Base-by-base conservation (phyloP, 2,888 invertebrate species). In the Acleris emargana region DNA sequence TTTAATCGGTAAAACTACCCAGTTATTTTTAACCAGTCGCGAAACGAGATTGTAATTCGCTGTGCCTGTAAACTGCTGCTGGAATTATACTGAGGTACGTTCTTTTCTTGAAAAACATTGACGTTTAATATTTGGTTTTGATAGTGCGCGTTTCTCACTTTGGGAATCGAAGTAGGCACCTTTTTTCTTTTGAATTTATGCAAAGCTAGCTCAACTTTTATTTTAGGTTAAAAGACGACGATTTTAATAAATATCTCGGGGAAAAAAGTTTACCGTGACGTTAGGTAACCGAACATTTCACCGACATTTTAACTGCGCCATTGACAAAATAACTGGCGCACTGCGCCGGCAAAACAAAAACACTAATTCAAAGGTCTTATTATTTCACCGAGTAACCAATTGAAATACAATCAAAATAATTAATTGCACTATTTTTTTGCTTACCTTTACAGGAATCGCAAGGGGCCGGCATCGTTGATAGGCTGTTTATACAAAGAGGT, bases 371-470 rank as follows among this genome's bases (percentile, higher is more conserved):
- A 38, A 38, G 7, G 16, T 13, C 45, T 17, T 7, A 45, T 17
- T 7, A 45, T 45, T 45, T 45, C 6, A 45, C n/a, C 17, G 16
- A 45, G 45, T 45, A 45, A 45, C 45, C n/a, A 6, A 45, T 45
- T 45, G 2, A 45, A 17, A 16, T 17, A n/a, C 16, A 6, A 17
- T n/a, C n/a, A 6, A 45, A 45, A 17, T 45, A 0, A 45, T 45
- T 45, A 45, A 45, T 17, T 45, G 38, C 38, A 38, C 13, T n/a
- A n/a, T n/a, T n/a, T 45, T n/a, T 45, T 45, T n/a, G 17, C 80
- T 84, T 78, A 92, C 91, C 87, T 84, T 90, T 90, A 69, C 90
- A 91, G 67, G 88, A 83, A 67, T 91, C 91, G 69, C 91, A 91
- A 68, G 91, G 91, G 28, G 89, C 88, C 74, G 91, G 91, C 91